Evolutionary conservation across 2,797 vertebrate genomes (phyloP).

Genomic region (Takifugu rubripes): DNA sequence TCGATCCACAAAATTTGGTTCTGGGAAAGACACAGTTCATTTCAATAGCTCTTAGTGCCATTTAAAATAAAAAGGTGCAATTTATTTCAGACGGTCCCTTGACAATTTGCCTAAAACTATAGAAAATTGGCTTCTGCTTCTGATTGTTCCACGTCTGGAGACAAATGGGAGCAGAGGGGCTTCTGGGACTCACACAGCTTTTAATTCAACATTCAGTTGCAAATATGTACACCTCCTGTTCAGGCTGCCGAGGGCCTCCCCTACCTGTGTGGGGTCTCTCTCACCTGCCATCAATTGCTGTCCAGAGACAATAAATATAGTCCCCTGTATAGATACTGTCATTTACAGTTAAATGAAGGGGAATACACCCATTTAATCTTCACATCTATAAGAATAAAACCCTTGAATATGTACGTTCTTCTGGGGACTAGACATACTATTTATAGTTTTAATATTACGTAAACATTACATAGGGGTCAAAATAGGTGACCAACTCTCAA

Average conservation of each 20-base stretch:
- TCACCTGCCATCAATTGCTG: constrained; percentile 74
- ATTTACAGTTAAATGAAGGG: too few relatives aligned
- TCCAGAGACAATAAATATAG: constrained; percentile 73
- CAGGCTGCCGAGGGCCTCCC: constrained; percentile 27
- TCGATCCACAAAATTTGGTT: constrained; percentile 97
- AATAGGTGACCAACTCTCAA: too few relatives aligned
- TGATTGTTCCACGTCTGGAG: constrained; percentile 19
- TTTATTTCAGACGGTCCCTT: too few relatives aligned
- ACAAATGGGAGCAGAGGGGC: constrained; percentile 36
- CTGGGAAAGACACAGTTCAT: constrained; percentile 61
- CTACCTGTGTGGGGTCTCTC: constrained; percentile 64
- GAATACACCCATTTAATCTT: too few relatives aligned
- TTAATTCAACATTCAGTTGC: constrained; percentile 63
- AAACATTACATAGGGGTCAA: too few relatives aligned
- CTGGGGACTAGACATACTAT: too few relatives aligned
- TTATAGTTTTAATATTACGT: too few relatives aligned
- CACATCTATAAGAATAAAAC: too few relatives aligned
- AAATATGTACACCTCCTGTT: constrained; percentile 56
- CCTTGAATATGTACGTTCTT: too few relatives aligned
- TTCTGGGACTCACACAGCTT: constrained; percentile 36
- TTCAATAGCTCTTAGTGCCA: not conserved
- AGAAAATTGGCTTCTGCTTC: constrained; percentile 31
- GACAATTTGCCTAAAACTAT: too few relatives aligned
- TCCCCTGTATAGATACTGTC: not conserved
- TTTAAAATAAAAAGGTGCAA: not conserved